phyloP scores from a whole-genome alignment of 2,888 invertebrate genomes.

The Lasioglossum figueresi region DNA sequence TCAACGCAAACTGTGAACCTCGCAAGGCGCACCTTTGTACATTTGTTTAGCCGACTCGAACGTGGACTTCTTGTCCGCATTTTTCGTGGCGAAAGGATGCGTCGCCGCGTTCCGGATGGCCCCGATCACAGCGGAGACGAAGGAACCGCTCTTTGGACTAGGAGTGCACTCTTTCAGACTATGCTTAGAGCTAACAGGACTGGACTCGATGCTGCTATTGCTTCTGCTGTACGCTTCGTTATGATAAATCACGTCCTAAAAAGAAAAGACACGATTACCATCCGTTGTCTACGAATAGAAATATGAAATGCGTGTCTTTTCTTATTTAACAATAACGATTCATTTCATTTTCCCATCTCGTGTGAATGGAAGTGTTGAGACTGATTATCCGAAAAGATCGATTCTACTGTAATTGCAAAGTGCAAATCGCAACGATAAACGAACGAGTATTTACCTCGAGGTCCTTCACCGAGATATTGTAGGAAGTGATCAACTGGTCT shows the following conservation, averaged over 20 bases:
- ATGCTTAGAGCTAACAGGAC: constrained; percentile 85
- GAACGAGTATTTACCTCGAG: constrained; percentile 86
- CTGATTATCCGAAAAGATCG: no score
- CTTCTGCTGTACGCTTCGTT: constrained; percentile 90
- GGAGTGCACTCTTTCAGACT: constrained; percentile 83
- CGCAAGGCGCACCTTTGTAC: constrained; percentile 75
- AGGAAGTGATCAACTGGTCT: constrained; percentile 89
- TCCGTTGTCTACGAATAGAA: neutral
- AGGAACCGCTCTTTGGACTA: constrained; percentile 88
- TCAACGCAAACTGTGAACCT: neutral
- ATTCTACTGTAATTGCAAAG: no score
- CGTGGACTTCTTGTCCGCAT: constrained; percentile 73
- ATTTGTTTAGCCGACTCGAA: constrained; percentile 75
- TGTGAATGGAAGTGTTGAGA: no score
- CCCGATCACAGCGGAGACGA: constrained; percentile 90
- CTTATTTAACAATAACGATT: no score
- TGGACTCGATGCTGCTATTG: constrained; percentile 89
- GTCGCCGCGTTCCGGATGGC: constrained; percentile 87
- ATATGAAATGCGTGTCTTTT: no score
- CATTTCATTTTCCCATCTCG: no score
- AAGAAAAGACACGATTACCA: constrained; percentile 59
- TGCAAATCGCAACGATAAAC: neutral
- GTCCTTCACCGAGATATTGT: constrained; percentile 90
- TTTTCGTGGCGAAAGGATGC: constrained; percentile 80
- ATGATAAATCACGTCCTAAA: constrained; percentile 90